Conservation (phyloP, 2,113 vertebrate genomes). For the Eolophus roseicapilla region DNA sequence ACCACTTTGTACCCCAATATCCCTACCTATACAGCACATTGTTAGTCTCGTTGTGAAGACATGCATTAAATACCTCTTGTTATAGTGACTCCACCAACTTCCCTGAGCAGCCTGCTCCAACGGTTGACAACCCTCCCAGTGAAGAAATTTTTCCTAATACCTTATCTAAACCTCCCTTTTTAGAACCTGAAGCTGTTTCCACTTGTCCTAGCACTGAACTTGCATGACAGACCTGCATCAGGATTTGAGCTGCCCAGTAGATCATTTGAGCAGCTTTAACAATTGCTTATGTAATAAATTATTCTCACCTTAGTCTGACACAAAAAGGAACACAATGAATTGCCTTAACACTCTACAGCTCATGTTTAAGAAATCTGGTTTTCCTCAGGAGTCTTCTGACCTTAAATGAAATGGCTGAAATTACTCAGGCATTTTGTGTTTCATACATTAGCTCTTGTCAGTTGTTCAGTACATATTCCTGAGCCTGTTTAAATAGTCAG, state of each 20-base stretch:
- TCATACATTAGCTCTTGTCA: not conserved
- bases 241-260: not conserved
- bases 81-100: not conserved
- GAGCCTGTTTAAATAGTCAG: not conserved
- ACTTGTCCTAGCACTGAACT: not conserved
- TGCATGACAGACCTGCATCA: not conserved
- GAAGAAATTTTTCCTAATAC: not conserved
- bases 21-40: not conserved
- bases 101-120: not conserved
- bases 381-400: not conserved
- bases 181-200: not conserved
- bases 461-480: not conserved
- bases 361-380: not conserved
- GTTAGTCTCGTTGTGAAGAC: not conserved
- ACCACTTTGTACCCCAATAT: not conserved
- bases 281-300: not conserved
- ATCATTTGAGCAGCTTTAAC: not conserved
- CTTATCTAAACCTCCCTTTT: not conserved
- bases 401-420: slow-evolving; percentile 5
- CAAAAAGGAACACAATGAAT: not conserved
- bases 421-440: not conserved
- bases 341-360: not conserved
- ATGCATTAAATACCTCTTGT: not conserved
- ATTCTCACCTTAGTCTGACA: not conserved
- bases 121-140: not conserved